phyloP scores from a whole-genome alignment of 2,888 invertebrate species.

The Idaea straminata region DNA sequence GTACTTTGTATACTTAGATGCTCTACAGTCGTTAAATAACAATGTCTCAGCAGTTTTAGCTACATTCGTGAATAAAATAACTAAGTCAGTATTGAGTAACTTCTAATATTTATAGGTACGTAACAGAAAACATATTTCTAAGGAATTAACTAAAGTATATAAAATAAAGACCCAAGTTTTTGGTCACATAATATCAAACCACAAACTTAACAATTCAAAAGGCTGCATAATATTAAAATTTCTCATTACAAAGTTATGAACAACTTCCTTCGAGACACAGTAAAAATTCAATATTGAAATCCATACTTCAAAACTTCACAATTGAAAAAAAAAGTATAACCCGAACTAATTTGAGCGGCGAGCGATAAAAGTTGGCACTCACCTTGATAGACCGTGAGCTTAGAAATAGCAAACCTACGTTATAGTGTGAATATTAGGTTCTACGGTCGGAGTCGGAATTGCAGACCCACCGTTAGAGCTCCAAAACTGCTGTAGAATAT shows the following conservation, averaged over 20 bases:
- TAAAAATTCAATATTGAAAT: conserved; percentile 75
- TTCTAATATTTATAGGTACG: neutral
- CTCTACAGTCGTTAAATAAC: neutral
- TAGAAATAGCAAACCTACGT: neutral
- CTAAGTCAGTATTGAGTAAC: neutral
- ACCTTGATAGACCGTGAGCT: conserved; percentile 55
- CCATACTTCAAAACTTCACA: conserved; percentile 70
- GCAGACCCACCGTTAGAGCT: neutral
- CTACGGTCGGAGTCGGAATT: neutral
- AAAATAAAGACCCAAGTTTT: neutral
- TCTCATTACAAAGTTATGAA: conserved; percentile 41
- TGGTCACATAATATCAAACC: neutral
- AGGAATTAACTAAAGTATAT: neutral
- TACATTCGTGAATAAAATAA: neutral
- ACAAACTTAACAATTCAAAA: neutral
- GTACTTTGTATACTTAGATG: neutral
- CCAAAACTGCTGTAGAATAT: too few species aligned
- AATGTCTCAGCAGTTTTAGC: neutral
- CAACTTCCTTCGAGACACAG: conserved; percentile 49
- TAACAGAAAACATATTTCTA: neutral
- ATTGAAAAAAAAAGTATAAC: conserved; percentile 56
- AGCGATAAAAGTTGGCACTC: conserved; percentile 66
- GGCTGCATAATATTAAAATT: conserved; percentile 37
- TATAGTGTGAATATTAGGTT: neutral
- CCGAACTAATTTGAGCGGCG: conserved; percentile 68